Base-by-base conservation (phyloP, 1,140 invertebrate species). In the Thaumatotibia leucotreta region DNA sequence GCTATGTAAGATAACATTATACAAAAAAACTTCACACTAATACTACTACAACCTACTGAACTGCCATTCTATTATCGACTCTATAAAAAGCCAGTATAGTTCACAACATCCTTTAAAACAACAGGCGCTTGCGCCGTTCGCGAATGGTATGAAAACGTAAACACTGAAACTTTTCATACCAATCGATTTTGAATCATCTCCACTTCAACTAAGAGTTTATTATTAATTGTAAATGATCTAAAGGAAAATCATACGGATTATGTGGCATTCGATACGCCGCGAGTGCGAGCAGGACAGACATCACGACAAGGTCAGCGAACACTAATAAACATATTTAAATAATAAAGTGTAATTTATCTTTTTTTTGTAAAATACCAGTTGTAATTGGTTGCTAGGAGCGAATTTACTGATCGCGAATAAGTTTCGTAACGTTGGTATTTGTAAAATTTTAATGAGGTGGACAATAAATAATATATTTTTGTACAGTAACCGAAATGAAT, bases 191-290 rank as follows among this genome's bases (percentile, higher is more conserved):
- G 32, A 65, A 67, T 70, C 73, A 70, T 85, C 76, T 73, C n/a
- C 0, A 3, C 2, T 39, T 9, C 27, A 5, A 4, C 4, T 39
- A 80, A 80, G 50, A 72, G 75, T 76, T 64, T 62, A 64, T 49
- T 70, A 75, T 76, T 39, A 14, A 67, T 65, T 70, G 61, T 9
- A 20, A 8, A 17, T 45, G 29, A 52, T 6, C 32, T 68, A 67
- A 84, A 84, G 84, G 84, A 85, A 87, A 86, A 85, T 70, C 67
- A 70, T 74, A 79, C 73, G 79, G 76, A 86, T 84, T 84, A 80
- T 74, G 67, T 45, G 65, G 64, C 65, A 61, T 69, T 69, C 17
- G 23, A 66, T 52, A 58, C 32, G 31, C 61, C 22, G 58, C 67
- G 67, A 33, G 82, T 76, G 79, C 49, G 77, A 88, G 71, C 58